Percentiles rank a stretch among this genome's conserved stretches.
Evolutionary conservation across 2,797 vertebrate species (phyloP).

Genomic region (Anabas testudineus): DNA sequence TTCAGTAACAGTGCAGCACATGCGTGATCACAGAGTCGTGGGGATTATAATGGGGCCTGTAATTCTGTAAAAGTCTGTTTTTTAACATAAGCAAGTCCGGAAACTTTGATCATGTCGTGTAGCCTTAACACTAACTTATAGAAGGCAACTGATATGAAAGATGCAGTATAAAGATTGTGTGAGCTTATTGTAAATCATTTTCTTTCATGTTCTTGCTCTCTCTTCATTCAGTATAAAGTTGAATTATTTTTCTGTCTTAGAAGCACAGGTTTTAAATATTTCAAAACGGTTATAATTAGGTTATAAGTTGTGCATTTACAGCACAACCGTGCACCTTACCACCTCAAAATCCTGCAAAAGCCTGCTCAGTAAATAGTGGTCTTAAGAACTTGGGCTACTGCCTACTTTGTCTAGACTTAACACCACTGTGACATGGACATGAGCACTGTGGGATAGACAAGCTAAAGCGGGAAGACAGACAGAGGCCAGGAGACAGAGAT

Average conservation of each 20-base stretch:
- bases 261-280: slow-evolving; percentile 4
- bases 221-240: slow-evolving; percentile 7
- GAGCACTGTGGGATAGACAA: slow-evolving; percentile 70
- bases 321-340: slow-evolving; percentile 17
- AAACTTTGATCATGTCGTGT: slow-evolving; percentile 70
- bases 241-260: slow-evolving; percentile 7
- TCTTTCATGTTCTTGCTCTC: slow-evolving; percentile 12
- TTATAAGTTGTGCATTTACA: slow-evolving; percentile 1
- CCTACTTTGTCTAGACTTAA: slow-evolving; percentile 68
- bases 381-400: slow-evolving; percentile 54
- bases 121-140: slow-evolving; percentile 56
- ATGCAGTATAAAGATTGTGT: slow-evolving; percentile 35
- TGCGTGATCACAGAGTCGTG: slow-evolving; percentile 58
- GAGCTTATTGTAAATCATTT: slow-evolving; percentile 20
- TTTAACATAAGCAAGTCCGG: slow-evolving; percentile 39
- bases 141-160: slow-evolving; percentile 32
- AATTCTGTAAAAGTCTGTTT: slow-evolving; percentile 57
- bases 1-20: slow-evolving; percentile 27
- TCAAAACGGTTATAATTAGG: slow-evolving; percentile 20
- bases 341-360: slow-evolving; percentile 28
- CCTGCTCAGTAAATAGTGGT: slow-evolving; percentile 52
- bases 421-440: slow-evolving; percentile 68
- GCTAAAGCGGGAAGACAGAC: slow-evolving; percentile 65
- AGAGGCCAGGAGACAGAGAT: slow-evolving; percentile 79
- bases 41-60: slow-evolving; percentile 59